Conservation (phyloP, 2,113 vertebrate species). For the Patagioenas fasciata region DNA sequence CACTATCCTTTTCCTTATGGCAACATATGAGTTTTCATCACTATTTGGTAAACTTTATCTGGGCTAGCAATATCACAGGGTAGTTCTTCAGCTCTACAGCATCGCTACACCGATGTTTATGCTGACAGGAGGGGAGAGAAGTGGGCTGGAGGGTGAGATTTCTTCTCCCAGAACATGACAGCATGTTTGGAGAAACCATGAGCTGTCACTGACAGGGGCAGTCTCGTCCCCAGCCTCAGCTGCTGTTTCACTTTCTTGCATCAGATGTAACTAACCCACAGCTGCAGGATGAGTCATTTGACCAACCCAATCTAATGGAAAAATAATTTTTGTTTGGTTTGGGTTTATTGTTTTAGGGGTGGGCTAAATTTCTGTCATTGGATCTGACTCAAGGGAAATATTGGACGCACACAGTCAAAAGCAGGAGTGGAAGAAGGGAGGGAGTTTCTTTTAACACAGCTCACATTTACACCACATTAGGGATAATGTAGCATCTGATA, state of each 20-base stretch:
- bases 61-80: not conserved
- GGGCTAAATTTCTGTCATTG: conserved; percentile 10
- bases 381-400: conserved; percentile 33
- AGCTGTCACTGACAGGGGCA: not conserved
- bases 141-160: not conserved
- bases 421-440: not conserved
- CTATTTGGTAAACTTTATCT: not conserved
- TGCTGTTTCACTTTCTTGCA: conserved; percentile 5
- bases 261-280: conserved; percentile 43
- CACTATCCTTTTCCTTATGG: not conserved
- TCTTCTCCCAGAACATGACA: conserved; percentile 2
- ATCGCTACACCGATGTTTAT: not conserved
- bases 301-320: conserved; percentile 14
- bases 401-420: not conserved
- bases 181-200: not conserved
- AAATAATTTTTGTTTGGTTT: conserved; percentile 21
- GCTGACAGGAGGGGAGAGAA: not conserved
- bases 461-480: not conserved
- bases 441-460: not conserved
- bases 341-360: conserved; percentile 18
- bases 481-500: not conserved
- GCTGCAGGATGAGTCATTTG: conserved; percentile 57
- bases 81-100: not conserved
- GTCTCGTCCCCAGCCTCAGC: conserved; percentile 6
- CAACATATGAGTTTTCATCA: not conserved